Evolutionary conservation across 2,113 vertebrate species (phyloP).

Genomic region (Centropristis striata): DNA sequence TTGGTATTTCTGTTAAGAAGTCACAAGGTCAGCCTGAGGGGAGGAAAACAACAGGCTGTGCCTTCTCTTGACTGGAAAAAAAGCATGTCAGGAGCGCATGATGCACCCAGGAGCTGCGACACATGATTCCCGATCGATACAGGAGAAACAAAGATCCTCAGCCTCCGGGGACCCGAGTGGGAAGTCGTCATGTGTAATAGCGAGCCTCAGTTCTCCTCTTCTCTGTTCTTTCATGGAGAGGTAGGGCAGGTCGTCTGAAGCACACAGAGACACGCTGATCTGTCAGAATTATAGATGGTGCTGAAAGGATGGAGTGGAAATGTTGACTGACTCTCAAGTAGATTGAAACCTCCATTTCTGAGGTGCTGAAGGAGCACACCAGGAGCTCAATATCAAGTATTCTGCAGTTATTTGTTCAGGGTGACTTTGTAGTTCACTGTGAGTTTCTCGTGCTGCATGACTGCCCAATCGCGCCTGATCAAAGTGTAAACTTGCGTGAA

Average conservation of each 20-base stretch:
- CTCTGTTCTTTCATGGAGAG: constrained; percentile 14
- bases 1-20: constrained; percentile 25
- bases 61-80: constrained; percentile 53
- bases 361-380: not conserved
- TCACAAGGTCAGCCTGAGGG: constrained; percentile 64
- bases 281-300: constrained; percentile 12
- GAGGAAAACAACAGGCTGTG: not conserved
- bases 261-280: not conserved
- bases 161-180: constrained; percentile 39
- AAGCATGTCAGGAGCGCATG: constrained; percentile 44
- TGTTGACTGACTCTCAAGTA: not conserved
- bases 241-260: not conserved
- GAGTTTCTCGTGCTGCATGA: not conserved
- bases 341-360: not conserved
- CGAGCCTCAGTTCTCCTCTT: constrained; percentile 26
- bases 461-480: not conserved
- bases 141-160: constrained; percentile 51
- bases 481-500: constrained; percentile 4
- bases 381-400: not conserved
- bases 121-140: constrained; percentile 69
- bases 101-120: constrained; percentile 43
- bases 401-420: constrained; percentile 1
- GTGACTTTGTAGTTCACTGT: not conserved
- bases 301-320: not conserved
- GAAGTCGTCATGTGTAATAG: constrained; percentile 43